A percentile compares a stretch with the other conserved stretches of the same genome.
Evolutionary conservation across 2,113 vertebrate species (phyloP).

Genomic region (Rutilus rutilus): DNA sequence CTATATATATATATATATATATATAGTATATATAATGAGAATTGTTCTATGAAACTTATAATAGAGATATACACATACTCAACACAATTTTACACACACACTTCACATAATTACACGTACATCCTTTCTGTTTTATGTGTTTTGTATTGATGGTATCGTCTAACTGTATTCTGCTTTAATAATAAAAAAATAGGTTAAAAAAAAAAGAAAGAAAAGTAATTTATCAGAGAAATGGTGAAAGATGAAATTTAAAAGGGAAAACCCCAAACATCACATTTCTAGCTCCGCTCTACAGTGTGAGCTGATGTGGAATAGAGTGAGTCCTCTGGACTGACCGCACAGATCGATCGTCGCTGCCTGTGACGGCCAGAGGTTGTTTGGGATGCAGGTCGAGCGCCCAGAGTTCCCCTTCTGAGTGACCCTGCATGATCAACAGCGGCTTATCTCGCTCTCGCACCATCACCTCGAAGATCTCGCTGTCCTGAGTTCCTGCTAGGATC

Average conservation of each 20-base stretch:
- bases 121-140: too few species aligned
- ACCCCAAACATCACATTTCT: not conserved
- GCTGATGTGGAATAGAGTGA: not conserved
- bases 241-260: not conserved
- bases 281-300: not conserved
- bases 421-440: constrained; percentile 92
- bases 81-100: too few species aligned
- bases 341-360: constrained; percentile 92
- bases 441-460: constrained; percentile 94
- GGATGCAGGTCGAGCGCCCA: constrained; percentile 95
- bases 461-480: constrained; percentile 98
- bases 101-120: too few species aligned
- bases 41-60: too few species aligned
- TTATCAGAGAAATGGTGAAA: too few species aligned
- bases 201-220: too few species aligned
- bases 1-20: too few species aligned
- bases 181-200: fast-evolving
- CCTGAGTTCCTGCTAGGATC: constrained; percentile 92
- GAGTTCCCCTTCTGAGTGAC: constrained; percentile 96
- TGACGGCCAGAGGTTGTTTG: constrained; percentile 92
- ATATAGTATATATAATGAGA: too few species aligned
- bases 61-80: too few species aligned
- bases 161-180: too few species aligned
- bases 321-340: constrained; percentile 79
- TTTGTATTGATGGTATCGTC: too few species aligned